Percentiles rank a stretch among this genome's conserved stretches.
Evolutionary conservation across 2,113 vertebrate species (phyloP).

Genomic region (Myrmophylax atrothorax): DNA sequence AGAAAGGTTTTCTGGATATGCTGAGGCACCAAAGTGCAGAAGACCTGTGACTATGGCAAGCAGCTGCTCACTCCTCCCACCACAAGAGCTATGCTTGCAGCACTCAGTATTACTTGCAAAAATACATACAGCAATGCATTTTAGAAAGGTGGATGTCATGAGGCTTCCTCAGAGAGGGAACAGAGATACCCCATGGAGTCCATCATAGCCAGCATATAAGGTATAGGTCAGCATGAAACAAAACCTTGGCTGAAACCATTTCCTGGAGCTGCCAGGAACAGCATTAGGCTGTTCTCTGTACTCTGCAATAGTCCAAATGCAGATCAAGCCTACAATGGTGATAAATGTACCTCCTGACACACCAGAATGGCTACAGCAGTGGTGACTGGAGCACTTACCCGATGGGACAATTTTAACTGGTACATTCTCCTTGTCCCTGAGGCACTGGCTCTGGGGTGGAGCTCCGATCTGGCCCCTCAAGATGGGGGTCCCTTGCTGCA

Average conservation of each 20-base stretch:
- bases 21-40: background rate
- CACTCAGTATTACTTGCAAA: background rate
- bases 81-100: background rate
- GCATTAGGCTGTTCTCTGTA: background rate
- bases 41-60: background rate
- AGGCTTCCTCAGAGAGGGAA: background rate
- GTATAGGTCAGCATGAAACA: background rate
- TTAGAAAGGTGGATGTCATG: background rate
- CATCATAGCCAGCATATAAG: background rate
- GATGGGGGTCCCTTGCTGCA: background rate
- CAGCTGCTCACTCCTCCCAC: background rate
- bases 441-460: background rate
- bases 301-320: background rate
- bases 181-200: background rate
- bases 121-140: background rate
- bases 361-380: background rate
- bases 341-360: background rate
- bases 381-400: conserved; percentile 32
- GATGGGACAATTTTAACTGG: background rate
- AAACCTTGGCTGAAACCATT: background rate
- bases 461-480: background rate
- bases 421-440: conserved; percentile 7
- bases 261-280: background rate
- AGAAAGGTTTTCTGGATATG: background rate
- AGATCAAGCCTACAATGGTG: background rate